phyloP scores from a whole-genome alignment of 2,113 vertebrate genomes.

The Psammodynastes pulverulentus region DNA sequence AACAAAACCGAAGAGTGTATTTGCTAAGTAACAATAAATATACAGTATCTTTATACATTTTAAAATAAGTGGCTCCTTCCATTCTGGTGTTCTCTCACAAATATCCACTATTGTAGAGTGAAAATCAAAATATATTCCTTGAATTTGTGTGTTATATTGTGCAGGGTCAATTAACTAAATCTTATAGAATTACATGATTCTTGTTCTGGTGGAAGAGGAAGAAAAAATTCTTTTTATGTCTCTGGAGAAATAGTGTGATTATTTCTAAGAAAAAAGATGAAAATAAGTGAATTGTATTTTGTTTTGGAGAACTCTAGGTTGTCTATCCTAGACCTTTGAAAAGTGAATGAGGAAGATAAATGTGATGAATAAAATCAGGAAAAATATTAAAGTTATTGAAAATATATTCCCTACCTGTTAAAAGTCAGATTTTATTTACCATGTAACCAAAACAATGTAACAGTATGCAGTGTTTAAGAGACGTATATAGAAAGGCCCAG shows the following conservation, averaged over 20 bases:
- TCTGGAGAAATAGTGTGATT: not conserved
- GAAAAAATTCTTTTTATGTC: not conserved
- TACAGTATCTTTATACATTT: not conserved
- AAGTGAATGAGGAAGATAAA: not conserved
- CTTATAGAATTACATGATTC: not conserved
- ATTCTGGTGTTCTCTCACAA: not conserved
- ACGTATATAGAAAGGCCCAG: not conserved
- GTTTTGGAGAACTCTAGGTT: not conserved
- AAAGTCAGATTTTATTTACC: not conserved
- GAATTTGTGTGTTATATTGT: constrained; percentile 1
- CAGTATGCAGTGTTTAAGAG: not conserved
- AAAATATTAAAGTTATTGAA: not conserved
- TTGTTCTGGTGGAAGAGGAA: not conserved
- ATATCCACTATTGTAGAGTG: not conserved
- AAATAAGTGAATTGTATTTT: not conserved
- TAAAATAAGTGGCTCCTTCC: not conserved
- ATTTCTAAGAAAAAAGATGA: not conserved
- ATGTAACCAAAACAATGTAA: not conserved
- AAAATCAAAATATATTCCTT: not conserved
- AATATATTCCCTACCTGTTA: not conserved
- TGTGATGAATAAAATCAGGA: not conserved
- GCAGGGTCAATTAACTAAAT: not conserved
- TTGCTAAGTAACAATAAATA: not conserved
- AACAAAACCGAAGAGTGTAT: not conserved
- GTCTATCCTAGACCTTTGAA: not conserved